Evolutionary conservation across 2,113 vertebrate species (phyloP).

Genomic region (Trinectes maculatus): DNA sequence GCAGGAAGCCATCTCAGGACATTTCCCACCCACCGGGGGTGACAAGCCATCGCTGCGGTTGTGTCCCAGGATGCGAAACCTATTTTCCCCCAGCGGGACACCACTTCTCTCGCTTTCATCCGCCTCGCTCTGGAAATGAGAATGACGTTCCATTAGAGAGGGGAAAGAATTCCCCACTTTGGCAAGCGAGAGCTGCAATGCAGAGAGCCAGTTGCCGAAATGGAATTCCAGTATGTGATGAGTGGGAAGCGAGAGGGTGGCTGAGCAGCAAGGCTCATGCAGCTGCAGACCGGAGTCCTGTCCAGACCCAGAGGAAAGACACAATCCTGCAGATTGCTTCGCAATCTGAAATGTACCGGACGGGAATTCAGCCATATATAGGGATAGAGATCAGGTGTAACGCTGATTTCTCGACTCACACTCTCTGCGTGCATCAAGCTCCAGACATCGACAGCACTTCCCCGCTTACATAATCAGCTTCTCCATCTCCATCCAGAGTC

Average conservation of each 20-base stretch:
- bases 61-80: conserved; percentile 47
- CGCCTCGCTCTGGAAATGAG: conserved; percentile 58
- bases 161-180: conserved; percentile 64
- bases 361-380: not conserved
- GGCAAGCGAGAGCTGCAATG: conserved; percentile 50
- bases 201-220: conserved; percentile 61
- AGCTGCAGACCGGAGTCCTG: conserved; percentile 49
- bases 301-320: conserved; percentile 20
- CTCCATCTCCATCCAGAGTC: conserved; percentile 5
- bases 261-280: conserved; percentile 37
- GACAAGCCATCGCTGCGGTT: conserved; percentile 43
- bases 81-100: conserved; percentile 49
- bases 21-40: conserved; percentile 56
- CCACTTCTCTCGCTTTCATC: conserved; percentile 59
- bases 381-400: too few species aligned
- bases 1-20: conserved; percentile 58
- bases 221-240: conserved; percentile 68
- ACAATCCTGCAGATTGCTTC: conserved; percentile 5
- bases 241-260: conserved; percentile 57
- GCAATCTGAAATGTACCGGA: conserved; percentile 4
- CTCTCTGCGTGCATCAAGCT: conserved; percentile 3
- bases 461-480: conserved; percentile 30
- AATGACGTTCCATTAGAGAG: conserved; percentile 59
- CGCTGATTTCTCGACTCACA: not conserved
- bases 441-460: conserved; percentile 17